Base-by-base conservation (phyloP, 2,113 vertebrate species). In the Loxodonta africana region DNA sequence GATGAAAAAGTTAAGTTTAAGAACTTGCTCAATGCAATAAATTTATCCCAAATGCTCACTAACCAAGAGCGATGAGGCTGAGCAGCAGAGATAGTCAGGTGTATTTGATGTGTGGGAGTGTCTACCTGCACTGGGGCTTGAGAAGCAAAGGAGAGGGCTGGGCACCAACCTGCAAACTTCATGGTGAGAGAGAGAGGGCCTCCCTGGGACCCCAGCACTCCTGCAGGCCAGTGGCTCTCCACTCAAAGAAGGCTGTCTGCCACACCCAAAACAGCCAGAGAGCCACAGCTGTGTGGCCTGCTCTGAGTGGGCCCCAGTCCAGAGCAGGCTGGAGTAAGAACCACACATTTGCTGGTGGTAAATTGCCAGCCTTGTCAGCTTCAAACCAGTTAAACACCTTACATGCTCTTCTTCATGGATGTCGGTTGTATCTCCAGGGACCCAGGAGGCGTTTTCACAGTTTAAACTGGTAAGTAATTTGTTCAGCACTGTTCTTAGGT, bases 201-300 rank as follows among this genome's bases (percentile, higher is more conserved):
- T 25, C 15, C 60, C 10, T 0, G 1, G 0, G 20, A 12, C 7
- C 3, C 8, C 1, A 25, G 78, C 0, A 8, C 20, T 18, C 41
- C 37, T 3, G 20, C 2, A 6, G 30, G 44, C 65, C 12, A 7
- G 37, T 48, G 20, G 33, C n/a, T 46, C 62, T 26, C 77, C 26
- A 57, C 41, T 62, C 33, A 4, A n/a, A 83, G 46, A 46, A 83
- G 25, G 41, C n/a, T 48, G 17, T 74, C 87, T 28, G n/a, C 46
- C 62, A 4, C 69, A 20, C 33, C 28, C 73, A 8, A 44, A 2
- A 25, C 0, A 25, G 18, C 60, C 23, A 81, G 41, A 80, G 6
- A 37, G 85, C 41, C 53, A 6, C 3, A 11, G 9, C 6, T 8
- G 23, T 10, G 37, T 3, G 12, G 4, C 20, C 41, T 41, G 18